These are phyloP conservation scores for Eidolon helvum DNA, from an alignment of 2,113 vertebrate species.

Conservation along the genomic window DNA sequence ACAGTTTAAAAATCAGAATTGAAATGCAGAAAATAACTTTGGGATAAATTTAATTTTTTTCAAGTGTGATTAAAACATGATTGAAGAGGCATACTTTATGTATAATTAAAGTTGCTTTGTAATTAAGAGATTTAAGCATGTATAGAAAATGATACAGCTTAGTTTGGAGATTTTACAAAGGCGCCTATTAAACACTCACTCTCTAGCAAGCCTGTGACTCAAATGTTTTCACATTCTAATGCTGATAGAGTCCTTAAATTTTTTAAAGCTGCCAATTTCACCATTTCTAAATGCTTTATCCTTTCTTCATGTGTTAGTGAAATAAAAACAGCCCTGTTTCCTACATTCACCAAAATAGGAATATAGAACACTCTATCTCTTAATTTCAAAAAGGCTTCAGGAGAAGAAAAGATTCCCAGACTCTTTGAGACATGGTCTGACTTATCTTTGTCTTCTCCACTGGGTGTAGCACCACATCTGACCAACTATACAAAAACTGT, in stretches of 20 bases:
- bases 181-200: constrained; percentile 72
- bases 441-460: neutral
- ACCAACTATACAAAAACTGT: neutral
- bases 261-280: constrained; percentile 69
- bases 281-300: constrained; percentile 59
- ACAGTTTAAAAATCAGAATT: constrained; percentile 72
- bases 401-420: neutral
- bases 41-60: constrained; percentile 73
- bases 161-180: constrained; percentile 74
- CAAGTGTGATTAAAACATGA: constrained; percentile 76
- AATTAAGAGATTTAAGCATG: constrained; percentile 78
- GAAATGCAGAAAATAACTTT: constrained; percentile 72
- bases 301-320: constrained; percentile 39
- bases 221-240: constrained; percentile 70
- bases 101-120: constrained; percentile 76
- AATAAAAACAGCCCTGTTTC: constrained; percentile 27
- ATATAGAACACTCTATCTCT: neutral
- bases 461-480: neutral
- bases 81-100: constrained; percentile 73
- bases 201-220: constrained; percentile 67
- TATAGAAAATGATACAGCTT: constrained; percentile 75
- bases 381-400: neutral
- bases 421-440: neutral
- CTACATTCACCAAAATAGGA: neutral
- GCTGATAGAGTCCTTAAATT: constrained; percentile 46